These are phyloP conservation scores for Morone chrysops DNA, from an alignment of 2,113 vertebrate species.

Conservation along the genomic window DNA sequence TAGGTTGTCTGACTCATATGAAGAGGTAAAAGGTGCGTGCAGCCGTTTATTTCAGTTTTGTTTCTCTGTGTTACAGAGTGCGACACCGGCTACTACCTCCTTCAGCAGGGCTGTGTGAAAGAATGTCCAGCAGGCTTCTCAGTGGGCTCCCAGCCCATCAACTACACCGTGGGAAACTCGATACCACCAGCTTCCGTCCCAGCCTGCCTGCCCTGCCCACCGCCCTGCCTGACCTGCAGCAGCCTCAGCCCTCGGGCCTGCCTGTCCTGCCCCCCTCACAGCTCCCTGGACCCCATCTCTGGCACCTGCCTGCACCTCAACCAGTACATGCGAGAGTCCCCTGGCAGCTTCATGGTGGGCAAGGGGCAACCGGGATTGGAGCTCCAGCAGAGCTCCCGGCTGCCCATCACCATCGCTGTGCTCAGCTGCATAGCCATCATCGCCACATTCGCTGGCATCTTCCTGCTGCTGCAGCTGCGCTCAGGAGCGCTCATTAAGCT, in stretches of 20 bases:
- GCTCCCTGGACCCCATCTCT: conserved; percentile 86
- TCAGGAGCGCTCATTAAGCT: conserved; percentile 88
- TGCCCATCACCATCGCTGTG: conserved; percentile 89
- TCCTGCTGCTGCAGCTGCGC: conserved; percentile 92
- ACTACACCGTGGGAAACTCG: conserved; percentile 86
- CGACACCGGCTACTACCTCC: conserved; percentile 91
- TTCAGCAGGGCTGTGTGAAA: conserved; percentile 91
- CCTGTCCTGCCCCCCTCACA: conserved; percentile 92
- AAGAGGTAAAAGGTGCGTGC: background rate
- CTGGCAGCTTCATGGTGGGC: conserved; percentile 65
- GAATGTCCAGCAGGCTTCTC: conserved; percentile 89
- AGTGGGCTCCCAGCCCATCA: conserved; percentile 78
- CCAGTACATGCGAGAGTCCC: conserved; percentile 92
- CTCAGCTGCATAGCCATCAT: conserved; percentile 93
- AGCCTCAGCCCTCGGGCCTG: conserved; percentile 87
- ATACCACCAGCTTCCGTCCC: conserved; percentile 84
- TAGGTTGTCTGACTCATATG: conserved; percentile 27
- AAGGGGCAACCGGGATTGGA: background rate
- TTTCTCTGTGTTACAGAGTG: conserved; percentile 85
- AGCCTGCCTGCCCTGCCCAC: conserved; percentile 89
- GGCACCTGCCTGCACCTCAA: conserved; percentile 90
- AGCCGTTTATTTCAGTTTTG: conserved; percentile 21
- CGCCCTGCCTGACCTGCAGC: conserved; percentile 90
- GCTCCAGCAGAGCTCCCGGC: conserved; percentile 70
- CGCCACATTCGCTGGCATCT: conserved; percentile 89